Base-by-base conservation (phyloP, 2,888 invertebrate species). In the Adineta ricciae region DNA sequence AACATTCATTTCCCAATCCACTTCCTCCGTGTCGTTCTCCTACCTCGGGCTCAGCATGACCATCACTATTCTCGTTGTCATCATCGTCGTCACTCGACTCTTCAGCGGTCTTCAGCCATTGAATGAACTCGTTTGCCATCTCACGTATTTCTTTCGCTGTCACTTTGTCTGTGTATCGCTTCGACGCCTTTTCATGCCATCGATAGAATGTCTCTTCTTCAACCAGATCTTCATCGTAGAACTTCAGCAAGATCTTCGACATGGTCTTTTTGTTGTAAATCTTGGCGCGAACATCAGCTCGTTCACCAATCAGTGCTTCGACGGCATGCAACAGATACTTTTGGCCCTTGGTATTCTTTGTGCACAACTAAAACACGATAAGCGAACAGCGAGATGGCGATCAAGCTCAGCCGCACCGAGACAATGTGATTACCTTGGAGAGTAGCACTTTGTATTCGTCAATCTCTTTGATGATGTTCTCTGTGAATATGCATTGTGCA, bases 151-250 rank as follows among this genome's bases (percentile, higher is more conserved):
- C 41, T 41, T 73, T 73, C 11, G 73, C 2, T 36, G n/a, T 36
- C 21, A 1, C 38, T 41, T 73, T 73, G n/a, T 73, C 24, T 4
- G 73, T n/a, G 14, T 21, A 73, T 24, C 73, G 36, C 38, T 73
- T 73, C 7, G 73, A 41, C 9, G 36, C 94, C 92, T 97, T 88
- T 94, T 46, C 94, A 16, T 94, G 94, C 99, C 99, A 99, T 87
- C 97, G 97, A 87, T 98, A 92, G 88, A 99, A 92, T 83, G 95
- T 94, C 89, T 95, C 94, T 91, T 99, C 99, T 87, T 96, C 96
- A 88, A 99, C 92, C 88, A 99, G 94, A 91, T 99, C 99, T 88
- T 92, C 91, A 91, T 99, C 98, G 91, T 99, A 99, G 89, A 99
- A 93, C 87, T 94, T 91, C 92, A 96, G 96, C 88, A 96, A 93